These are phyloP conservation scores for Streptopelia turtur DNA, from an alignment of 2,797 vertebrate genomes.

Conservation along the genomic window DNA sequence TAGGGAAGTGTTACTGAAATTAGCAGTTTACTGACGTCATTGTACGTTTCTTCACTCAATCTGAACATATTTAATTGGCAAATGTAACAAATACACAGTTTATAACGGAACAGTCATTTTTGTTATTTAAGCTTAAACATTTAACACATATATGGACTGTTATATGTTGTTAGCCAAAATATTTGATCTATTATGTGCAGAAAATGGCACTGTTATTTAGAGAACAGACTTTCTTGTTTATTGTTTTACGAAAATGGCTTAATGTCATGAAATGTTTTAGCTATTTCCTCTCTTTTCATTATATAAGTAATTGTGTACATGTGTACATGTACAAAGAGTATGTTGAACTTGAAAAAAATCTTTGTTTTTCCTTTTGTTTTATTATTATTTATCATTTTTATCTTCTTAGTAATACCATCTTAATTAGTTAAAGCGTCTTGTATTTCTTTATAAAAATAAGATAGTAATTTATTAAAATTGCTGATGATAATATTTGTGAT, in stretches of 20 bases:
- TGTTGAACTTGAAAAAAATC: not conserved
- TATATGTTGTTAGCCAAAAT: not conserved
- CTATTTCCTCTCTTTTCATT: not conserved
- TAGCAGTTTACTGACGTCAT: not conserved
- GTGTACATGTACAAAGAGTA: not conserved
- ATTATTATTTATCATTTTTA: not conserved
- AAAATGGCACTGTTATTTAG: not conserved
- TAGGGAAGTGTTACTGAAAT: not conserved
- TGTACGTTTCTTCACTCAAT: not conserved
- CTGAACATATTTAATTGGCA: not conserved
- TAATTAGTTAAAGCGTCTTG: not conserved
- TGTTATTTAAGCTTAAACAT: not conserved
- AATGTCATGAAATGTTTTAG: not conserved
- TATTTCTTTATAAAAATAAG: not conserved
- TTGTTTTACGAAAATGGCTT: not conserved
- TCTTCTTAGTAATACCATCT: not conserved
- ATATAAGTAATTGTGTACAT: not conserved
- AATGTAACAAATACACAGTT: not conserved
- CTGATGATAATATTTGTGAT: not conserved
- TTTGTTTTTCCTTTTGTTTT: not conserved
- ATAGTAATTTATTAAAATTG: not conserved
- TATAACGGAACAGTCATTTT: not conserved
- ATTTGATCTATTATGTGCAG: not conserved
- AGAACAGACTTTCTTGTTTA: not conserved
- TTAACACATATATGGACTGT: not conserved